Evolutionary conservation across 1,140 invertebrate species (phyloP).

Genomic region (Aculops lycopersici): DNA sequence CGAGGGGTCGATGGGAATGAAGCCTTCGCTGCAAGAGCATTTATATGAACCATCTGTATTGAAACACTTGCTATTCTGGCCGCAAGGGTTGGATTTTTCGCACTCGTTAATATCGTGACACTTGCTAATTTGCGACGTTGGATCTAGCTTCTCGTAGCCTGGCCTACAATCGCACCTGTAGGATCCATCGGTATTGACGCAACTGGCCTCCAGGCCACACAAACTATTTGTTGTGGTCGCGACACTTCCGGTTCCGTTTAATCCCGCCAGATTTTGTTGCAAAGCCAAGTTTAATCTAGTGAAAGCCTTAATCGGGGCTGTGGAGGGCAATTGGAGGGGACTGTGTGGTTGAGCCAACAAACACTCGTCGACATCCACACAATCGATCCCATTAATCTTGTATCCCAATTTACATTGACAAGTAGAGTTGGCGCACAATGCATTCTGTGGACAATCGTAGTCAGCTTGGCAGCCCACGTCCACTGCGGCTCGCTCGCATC

Average conservation of each 20-base stretch:
- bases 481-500: conserved; percentile 7
- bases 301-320: background rate
- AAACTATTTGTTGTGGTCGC: conserved; percentile 24
- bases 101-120: conserved; percentile 77
- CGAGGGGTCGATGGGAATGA: conserved; percentile 14
- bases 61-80: conserved; percentile 63
- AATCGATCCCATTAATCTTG: conserved; percentile 17
- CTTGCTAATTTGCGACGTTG: conserved; percentile 12
- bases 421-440: conserved; percentile 3
- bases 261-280: background rate
- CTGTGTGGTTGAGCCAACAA: conserved; percentile 1
- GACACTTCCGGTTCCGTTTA: too few relatives aligned
- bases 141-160: conserved; percentile 26
- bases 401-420: conserved; percentile 7
- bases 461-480: conserved; percentile 5
- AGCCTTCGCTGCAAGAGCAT: conserved; percentile 14
- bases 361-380: conserved; percentile 9
- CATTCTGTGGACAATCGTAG: conserved; percentile 6
- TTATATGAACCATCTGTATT: conserved; percentile 28
- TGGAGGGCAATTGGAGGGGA: too few relatives aligned
- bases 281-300: background rate
- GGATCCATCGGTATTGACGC: conserved; percentile 45
- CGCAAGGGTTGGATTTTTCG: conserved; percentile 34
- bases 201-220: conserved; percentile 45
- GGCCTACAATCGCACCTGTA: conserved; percentile 54